Base-by-base conservation (phyloP, 2,113 vertebrate genomes). In the Gadus macrocephalus region DNA sequence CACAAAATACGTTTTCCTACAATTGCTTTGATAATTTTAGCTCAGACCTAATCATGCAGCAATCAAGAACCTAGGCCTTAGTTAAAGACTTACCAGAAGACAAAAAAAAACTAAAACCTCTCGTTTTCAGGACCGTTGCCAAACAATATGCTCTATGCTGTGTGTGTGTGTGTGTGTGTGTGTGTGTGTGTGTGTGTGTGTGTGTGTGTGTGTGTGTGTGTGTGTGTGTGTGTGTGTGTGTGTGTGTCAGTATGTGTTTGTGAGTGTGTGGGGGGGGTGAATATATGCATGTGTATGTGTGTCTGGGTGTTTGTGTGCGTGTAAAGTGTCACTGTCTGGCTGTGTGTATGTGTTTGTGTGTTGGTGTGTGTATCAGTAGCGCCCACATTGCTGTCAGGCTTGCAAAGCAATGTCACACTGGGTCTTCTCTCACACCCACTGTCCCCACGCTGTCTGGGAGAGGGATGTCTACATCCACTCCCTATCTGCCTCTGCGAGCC, bases 361-460 rank as follows among this genome's bases (percentile, higher is more conserved):
- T 20, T 22, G n/a, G n/a, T 61, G 60, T 61, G 60, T 20, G 60
- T 61, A 16, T 55, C 53, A 55, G 16, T 12, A 55, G 31, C 53
- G 53, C 53, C 53, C 53, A 55, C 16, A 19, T 61, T 61, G 4
- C 72, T 72, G 78, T 79, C 81, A 77, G n/a, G 58, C 73, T 78
- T 71, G 74, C 76, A 86, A 74, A 70, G 68, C 80, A 71, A 70
- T 69, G 76, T 74, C 77, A 75, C 71, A 78, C 38, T 70, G 69
- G 67, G 69, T 62, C 22, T 62, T 9, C 55, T 49, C 42, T 49
- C 1, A 12, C 61, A 62, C 61, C 14, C 4, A 25, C 22, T 14
- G 61, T 62, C 25, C 6, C 31, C 6, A 35, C 31, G 6, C 31
- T 35, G 31, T 35, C 31, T 35, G 31, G 31, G 31, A 38, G 64